phyloP scores from a whole-genome alignment of 2,113 vertebrate species.

The Aegithalos caudatus region DNA sequence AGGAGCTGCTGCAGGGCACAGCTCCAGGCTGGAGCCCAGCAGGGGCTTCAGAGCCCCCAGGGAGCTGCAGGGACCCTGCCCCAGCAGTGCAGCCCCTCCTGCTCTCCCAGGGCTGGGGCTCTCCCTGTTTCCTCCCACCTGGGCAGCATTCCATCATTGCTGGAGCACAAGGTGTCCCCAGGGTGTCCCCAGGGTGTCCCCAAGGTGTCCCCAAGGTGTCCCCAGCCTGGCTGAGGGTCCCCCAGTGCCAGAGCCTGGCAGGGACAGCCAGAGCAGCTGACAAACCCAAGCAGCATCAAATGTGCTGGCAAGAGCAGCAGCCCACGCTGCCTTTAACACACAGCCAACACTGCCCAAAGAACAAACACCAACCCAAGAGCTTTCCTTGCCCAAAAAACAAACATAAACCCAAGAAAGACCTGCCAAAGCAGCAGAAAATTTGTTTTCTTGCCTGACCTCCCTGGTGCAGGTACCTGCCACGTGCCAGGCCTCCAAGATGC shows the following conservation, averaged over 20 bases:
- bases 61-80: not conserved
- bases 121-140: accelerated
- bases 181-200: too few relatives aligned
- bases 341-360: not conserved
- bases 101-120: not conserved
- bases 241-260: not conserved
- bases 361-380: accelerated
- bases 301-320: not conserved
- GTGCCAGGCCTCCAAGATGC: not conserved
- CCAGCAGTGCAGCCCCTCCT: accelerated
- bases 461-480: accelerated
- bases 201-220: accelerated
- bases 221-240: not conserved
- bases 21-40: not conserved
- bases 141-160: not conserved
- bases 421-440: not conserved
- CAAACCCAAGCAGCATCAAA: not conserved
- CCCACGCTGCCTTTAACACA: accelerated
- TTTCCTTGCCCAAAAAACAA: not conserved
- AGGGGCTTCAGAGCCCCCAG: too few relatives aligned
- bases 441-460: not conserved
- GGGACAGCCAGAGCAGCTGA: accelerated
- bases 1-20: not conserved
- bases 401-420: accelerated
- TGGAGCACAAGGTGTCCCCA: accelerated